Base-by-base conservation (phyloP, 2,888 invertebrate species). In the Colletes collaris region DNA sequence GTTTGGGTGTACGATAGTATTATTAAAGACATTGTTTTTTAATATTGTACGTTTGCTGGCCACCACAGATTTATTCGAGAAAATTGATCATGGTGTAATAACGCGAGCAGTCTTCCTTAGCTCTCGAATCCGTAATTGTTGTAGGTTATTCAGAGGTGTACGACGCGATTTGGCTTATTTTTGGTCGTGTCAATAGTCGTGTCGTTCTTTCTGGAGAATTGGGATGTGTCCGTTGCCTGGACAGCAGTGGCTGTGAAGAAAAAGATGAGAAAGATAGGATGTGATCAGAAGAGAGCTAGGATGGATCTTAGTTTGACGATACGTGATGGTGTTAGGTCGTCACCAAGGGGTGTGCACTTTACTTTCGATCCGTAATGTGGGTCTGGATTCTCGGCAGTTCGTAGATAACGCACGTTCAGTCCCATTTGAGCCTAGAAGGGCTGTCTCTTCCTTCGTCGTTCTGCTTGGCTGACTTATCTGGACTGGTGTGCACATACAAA, bases 291-390 rank as follows among this genome's bases (percentile, higher is more conserved):
- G 66, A 66, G 53, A 53, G 64, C 37, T 65, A 27, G 65, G 44
- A 44, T 19, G 44, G 55, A 55, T 79, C 49, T 70, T 70, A 58
- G 77, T 75, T 75, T 58, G 65, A 60, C 70, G 75, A 84, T 81
- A 84, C 59, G 58, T 13, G 67, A 56, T 46, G 62, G 16, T 59
- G 59, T 62, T 65, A 56, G 55, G 46, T 65, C 10, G 70, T 44
- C 63, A 53, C 50, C 58, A 66, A 53, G 70, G 60, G 74, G 55
- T 56, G 79, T 84, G 80, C 77, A 83, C 80, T 87, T 81, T 79
- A 80, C 84, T 85, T 79, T 81, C 80, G 79, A 88, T 82, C 81
- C 76, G 70, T 74, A 83, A 78, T 70, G 72, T 56, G 68, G 73
- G 55, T 59, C 65, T 64, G 70, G 59, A 72, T 79, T 55, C 64